Evolutionary conservation across 2,797 vertebrate species (phyloP).

Genomic region (Notolabrus celidotus): DNA sequence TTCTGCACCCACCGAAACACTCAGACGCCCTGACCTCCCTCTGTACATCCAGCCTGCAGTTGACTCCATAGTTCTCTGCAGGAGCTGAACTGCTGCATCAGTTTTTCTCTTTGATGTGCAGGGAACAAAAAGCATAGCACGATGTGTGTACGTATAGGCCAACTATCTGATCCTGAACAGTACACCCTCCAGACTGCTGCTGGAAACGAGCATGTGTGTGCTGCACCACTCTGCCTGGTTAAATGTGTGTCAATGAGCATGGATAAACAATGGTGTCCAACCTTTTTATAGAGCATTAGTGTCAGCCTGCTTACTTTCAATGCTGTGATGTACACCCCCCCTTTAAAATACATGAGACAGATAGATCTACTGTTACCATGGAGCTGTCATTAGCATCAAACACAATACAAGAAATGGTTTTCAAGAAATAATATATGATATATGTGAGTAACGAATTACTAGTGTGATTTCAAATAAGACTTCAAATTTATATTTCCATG

Average conservation of each 20-base stretch:
- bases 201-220: constrained; percentile 9
- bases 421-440: too few species aligned
- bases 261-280: constrained; percentile 7
- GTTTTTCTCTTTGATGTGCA: constrained; percentile 70
- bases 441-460: too few species aligned
- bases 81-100: constrained; percentile 72
- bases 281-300: constrained; percentile 6
- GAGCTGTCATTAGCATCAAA: background rate
- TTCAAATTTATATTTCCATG: background rate
- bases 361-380: background rate
- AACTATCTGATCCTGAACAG: constrained; percentile 39
- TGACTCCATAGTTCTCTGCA: constrained; percentile 62
- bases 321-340: too few species aligned
- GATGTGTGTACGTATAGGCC: constrained; percentile 25
- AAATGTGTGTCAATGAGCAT: constrained; percentile 36
- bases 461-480: background rate
- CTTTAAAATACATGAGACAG: background rate
- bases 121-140: constrained; percentile 62
- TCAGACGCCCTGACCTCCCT: constrained; percentile 27
- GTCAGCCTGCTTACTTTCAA: background rate
- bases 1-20: background rate
- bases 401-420: too few species aligned
- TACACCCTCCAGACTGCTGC: constrained; percentile 37
- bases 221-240: constrained; percentile 10
- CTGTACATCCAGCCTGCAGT: constrained; percentile 40